Base-by-base conservation (phyloP, 2,888 invertebrate genomes). In the Phaonia tiefii region DNA sequence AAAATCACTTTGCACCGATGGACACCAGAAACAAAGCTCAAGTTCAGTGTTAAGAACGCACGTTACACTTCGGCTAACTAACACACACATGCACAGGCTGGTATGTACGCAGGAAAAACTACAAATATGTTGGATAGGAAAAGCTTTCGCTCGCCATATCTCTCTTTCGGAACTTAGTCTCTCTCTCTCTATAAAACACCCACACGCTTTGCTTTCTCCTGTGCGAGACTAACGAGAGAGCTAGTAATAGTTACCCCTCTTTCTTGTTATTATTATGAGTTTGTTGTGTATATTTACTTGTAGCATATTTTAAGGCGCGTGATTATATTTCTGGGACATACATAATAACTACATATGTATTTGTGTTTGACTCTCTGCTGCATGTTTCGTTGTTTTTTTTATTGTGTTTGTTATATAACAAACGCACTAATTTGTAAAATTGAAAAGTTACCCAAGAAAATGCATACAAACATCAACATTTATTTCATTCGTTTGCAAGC, bases 21-120 rank as follows among this genome's bases (percentile, higher is more conserved):
- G 22, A 54, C 39, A 15, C 15, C 56, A 17, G 2, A 56, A 26
- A 20, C 46, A 13, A 58, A 58, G 20, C 37, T 74, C 75, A 78
- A 81, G 78, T 75, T 78, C 78, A 78, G 37, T 69, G 75, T 63
- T 75, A 78, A 56, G 75, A 71, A 75, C 67, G 71, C 54, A 63
- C 82, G 83, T 80, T 72, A 74, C 80, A 82, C 80, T 60, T 73
- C 66, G 63, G 60, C 73, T 75, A 80, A 76, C 72, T 42, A 42
- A 73, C 26, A 63, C 77, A 56, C 65, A 69, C 63, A 31, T 31
- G 31, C 4, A 8, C 31, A 31, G 31, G 3, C 31, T 31, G 31
- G n/a, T n/a, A n/a, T n/a, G n/a, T n/a, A n/a, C n/a, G n/a, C n/a
- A n/a, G n/a, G n/a, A n/a, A n/a, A n/a, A n/a, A n/a, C n/a, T n/a